These are phyloP conservation scores for Chromoteleia sp. DNA, from an alignment of 2,888 invertebrate genomes.

Conservation along the genomic window DNA sequence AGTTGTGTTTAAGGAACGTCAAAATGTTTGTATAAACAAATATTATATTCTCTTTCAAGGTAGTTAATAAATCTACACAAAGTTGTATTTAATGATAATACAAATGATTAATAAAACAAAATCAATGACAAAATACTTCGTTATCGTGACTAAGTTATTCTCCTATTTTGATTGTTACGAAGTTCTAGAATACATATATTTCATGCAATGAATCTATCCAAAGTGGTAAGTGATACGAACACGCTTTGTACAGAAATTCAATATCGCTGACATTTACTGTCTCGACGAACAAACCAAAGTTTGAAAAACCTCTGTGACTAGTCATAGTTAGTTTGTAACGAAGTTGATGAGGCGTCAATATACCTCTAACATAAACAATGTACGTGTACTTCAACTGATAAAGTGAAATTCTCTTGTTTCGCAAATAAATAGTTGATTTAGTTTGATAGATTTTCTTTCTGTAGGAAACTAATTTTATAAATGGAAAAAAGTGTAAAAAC, in stretches of 20 bases:
- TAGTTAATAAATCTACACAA: no score
- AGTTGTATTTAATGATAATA: no score
- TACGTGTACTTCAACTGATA: neutral
- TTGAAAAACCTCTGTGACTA: slow-evolving; percentile 65
- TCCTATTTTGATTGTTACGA: slow-evolving; percentile 3
- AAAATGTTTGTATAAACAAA: no score
- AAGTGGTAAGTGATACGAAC: slow-evolving; percentile 34
- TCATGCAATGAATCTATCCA: neutral
- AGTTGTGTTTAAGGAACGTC: no score
- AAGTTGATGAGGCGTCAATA: slow-evolving; percentile 32
- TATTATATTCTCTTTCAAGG: no score
- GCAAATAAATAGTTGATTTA: neutral
- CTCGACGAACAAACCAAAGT: slow-evolving; percentile 65
- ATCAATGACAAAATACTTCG: neutral
- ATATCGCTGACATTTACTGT: slow-evolving; percentile 73
- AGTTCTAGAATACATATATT: slow-evolving; percentile 8
- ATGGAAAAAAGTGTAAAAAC: no score
- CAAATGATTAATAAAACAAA: no score
- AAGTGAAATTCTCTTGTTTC: slow-evolving; percentile 13
- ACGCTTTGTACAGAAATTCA: slow-evolving; percentile 70
- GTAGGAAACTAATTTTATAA: neutral
- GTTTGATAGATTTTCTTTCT: neutral
- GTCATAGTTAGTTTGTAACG: slow-evolving; percentile 30
- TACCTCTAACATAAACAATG: slow-evolving; percentile 17
- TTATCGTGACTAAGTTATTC: slow-evolving; percentile 4